Base-by-base conservation (phyloP, 2,888 invertebrate species). In the Athrips mouffetella region DNA sequence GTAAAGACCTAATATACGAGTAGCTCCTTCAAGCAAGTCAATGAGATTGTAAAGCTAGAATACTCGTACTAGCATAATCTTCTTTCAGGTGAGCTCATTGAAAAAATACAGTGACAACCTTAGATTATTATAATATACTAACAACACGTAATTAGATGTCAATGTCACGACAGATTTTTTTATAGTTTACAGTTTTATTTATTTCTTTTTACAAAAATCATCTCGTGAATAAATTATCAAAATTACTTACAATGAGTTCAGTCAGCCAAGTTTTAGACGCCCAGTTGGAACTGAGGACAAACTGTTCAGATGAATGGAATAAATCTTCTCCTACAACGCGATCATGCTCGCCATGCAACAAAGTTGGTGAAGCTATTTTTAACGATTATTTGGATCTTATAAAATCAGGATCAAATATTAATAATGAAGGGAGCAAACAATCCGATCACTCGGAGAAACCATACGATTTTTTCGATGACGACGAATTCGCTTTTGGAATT, bases 401-500 rank as follows among this genome's bases (percentile, higher is more conserved):
- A 49, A 59, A 73, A 51, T 84, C 86, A 0, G 76, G 76, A 60
- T 77, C 79, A 7, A 76, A 80, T 59, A 52, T 80, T 46, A 63
- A 70, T 5, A 58, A 60, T 5, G 68, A 76, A 45, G 64, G 64
- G 1, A 75, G 7, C 20, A 37, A 74, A 50, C 68, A 74, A 44
- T 63, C 64, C 1, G 85, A 84, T 47, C 65, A 70, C 20, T 52
- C 69, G 2, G 81, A 86, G 47, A 72, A 71, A 33, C 84, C 86
- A 2, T 87, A 83, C 63, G 84, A 86, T 61, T 85, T 81, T 54
- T 81, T 72, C 55, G 86, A 88, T 42, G 84, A 85, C 47, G 86
- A 86, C 63, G 86, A 87, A 56, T 84, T 73, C 61, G 84, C 81
- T 18, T 87, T 86, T 68, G 84, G 84, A 5, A 80, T 83, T 5